phyloP scores from a whole-genome alignment of 1,140 invertebrate species.

The Psilanteris sp. region DNA sequence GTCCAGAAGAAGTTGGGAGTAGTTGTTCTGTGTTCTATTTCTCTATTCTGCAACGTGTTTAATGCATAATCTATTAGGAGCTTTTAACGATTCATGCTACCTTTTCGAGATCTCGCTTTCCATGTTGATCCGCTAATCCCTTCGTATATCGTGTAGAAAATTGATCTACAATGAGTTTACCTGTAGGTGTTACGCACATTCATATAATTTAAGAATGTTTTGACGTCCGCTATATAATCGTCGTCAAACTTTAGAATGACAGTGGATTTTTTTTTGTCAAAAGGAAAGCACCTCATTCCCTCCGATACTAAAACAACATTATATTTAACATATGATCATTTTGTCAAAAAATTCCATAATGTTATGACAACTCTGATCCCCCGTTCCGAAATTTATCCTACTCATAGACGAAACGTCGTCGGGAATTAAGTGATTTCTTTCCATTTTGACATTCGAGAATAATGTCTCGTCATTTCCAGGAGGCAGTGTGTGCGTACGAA shows the following conservation, averaged over 20 bases:
- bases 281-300: slow-evolving; percentile 6
- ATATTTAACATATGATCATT: background rate
- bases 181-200: slow-evolving; percentile 69
- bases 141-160: slow-evolving; percentile 59
- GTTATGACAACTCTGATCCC: slow-evolving; percentile 16
- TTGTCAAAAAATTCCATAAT: background rate
- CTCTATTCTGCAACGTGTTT: slow-evolving; percentile 72
- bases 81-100: slow-evolving; percentile 76
- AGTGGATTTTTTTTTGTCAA: too few species aligned
- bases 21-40: slow-evolving; percentile 71
- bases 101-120: slow-evolving; percentile 53
- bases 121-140: slow-evolving; percentile 36
- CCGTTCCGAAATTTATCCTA: background rate
- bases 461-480: slow-evolving; percentile 73
- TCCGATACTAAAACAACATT: slow-evolving; percentile 4
- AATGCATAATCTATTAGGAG: slow-evolving; percentile 79
- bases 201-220: slow-evolving; percentile 78
- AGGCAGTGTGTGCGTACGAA: slow-evolving; percentile 71
- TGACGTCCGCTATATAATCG: slow-evolving; percentile 74
- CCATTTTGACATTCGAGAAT: slow-evolving; percentile 58
- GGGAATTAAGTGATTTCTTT: slow-evolving; percentile 32
- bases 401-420: background rate
- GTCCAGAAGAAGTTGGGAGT: slow-evolving; percentile 68
- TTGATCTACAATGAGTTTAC: slow-evolving; percentile 76
- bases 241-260: too few species aligned